Percentiles rank a stretch among this genome's conserved stretches.
These are phyloP conservation scores for Popillia japonica DNA, from an alignment of 1,140 invertebrate genomes.

Conservation along the genomic window DNA sequence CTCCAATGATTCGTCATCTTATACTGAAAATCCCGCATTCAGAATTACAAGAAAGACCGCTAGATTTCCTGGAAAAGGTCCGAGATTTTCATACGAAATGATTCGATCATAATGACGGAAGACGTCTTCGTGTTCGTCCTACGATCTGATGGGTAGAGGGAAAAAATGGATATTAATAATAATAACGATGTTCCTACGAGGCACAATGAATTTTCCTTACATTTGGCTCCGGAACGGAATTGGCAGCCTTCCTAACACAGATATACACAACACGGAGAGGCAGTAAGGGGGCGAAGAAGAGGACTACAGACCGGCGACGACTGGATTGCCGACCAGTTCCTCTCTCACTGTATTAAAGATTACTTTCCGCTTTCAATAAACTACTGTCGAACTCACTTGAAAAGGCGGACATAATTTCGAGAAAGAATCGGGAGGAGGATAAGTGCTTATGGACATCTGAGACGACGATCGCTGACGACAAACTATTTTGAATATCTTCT, in stretches of 20 bases:
- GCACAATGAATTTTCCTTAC: constrained; percentile 17
- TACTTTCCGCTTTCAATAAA: constrained; percentile 30
- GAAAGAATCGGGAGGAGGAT: neutral
- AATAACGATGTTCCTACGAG: constrained; percentile 3
- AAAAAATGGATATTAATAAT: constrained; percentile 20
- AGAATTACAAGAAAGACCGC: neutral
- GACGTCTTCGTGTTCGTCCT: neutral
- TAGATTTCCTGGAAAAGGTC: neutral
- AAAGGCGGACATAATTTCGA: neutral
- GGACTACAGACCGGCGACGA: constrained; percentile 3
- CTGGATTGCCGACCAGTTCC: neutral
- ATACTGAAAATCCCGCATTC: neutral
- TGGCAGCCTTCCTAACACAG: constrained; percentile 22
- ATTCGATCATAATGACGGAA: constrained; percentile 8
- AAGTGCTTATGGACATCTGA: no score
- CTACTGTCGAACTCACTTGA: neutral
- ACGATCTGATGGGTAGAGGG: no score
- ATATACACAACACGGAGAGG: neutral
- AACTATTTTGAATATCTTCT: no score
- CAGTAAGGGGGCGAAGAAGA: neutral
- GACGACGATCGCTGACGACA: no score
- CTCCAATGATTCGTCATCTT: neutral
- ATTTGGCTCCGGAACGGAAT: constrained; percentile 16
- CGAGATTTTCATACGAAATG: neutral
- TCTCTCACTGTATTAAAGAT: constrained; percentile 8